Evolutionary conservation across 2,888 invertebrate species (phyloP), one percentile per base, ranked within the genome.

Genomic region (Chymomyza amoena): DNA sequence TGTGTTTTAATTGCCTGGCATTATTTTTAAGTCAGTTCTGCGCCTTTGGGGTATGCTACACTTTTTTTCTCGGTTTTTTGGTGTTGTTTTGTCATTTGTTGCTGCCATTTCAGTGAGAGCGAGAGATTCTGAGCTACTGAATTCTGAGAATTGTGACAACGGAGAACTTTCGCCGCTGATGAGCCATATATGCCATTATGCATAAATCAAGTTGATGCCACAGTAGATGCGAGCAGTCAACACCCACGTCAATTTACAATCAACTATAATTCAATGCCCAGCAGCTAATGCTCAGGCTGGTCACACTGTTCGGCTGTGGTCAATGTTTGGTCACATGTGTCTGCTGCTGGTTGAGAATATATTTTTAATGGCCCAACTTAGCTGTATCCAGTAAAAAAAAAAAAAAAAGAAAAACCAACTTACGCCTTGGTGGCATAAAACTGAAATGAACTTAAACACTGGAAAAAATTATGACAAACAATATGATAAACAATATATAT

Each of bases 1-100:
- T 84, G 80, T 76, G 74, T 76, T 85, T 84, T 84, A 87, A 87
- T 87, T 84, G 84, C 83, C 85, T 73, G 78, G 73, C 76, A 65
- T 67, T 70, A 66, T 50, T 56, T 45, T 45, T 25, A 61, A 65
- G 51, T 39, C 61, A 51, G 16, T 15, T 7, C 62, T 13, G 62
- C 39, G 60, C 60, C 36, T 60, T 20, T n/a, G 20, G n/a, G 32
- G 10, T 20, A 59, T 15, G 32, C 59, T 20, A 59, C 25, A 59
- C 10, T 20, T 20, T 15, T 59, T 15, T 59, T 28, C 0, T 64
- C 64, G 45, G 45, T 20, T 57, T 28, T 69, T 64, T 68, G 45
- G 5, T 32, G 6, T 32, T 32, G 32, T 32, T 20, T 50, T 45
- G 39, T 51, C 25, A 9, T 54, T 32, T 61, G 32, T 36, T 54